phyloP scores from a whole-genome alignment of 2,797 vertebrate genomes.

The Pagetopsis macropterus region DNA sequence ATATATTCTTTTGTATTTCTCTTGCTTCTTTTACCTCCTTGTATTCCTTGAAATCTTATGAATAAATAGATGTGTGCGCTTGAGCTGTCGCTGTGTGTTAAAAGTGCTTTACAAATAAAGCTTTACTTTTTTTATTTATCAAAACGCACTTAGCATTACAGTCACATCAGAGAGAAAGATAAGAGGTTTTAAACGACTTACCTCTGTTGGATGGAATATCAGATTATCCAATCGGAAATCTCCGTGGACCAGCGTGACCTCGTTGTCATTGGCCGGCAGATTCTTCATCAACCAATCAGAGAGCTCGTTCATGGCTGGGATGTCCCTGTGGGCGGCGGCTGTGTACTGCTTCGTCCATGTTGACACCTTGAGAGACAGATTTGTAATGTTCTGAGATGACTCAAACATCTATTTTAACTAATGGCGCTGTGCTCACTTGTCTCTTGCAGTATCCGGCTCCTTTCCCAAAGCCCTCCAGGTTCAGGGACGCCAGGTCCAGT shows the following conservation, averaged over 20 bases:
- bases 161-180: background rate
- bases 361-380: conserved; percentile 82
- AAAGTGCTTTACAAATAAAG: too few species aligned
- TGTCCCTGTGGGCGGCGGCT: conserved; percentile 85
- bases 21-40: too few species aligned
- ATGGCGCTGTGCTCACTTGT: conserved; percentile 83
- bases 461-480: conserved; percentile 86
- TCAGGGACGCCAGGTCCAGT: conserved; percentile 79
- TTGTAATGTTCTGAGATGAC: background rate
- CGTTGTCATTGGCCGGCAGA: conserved; percentile 85
- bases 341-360: conserved; percentile 95
- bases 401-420: accelerated
- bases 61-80: too few species aligned
- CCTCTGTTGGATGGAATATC: conserved; percentile 93
- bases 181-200: conserved; percentile 54
- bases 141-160: background rate
- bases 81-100: too few species aligned
- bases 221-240: conserved; percentile 93
- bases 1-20: too few species aligned
- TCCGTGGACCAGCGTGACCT: conserved; percentile 90
- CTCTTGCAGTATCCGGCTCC: conserved; percentile 90
- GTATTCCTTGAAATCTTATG: too few species aligned
- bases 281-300: conserved; percentile 90
- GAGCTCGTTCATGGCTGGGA: conserved; percentile 89
- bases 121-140: too few species aligned